A percentile compares a stretch with the other conserved stretches of the same genome.
These are phyloP conservation scores for Morus bassanus DNA, from an alignment of 2,797 vertebrate genomes.

Conservation along the genomic window DNA sequence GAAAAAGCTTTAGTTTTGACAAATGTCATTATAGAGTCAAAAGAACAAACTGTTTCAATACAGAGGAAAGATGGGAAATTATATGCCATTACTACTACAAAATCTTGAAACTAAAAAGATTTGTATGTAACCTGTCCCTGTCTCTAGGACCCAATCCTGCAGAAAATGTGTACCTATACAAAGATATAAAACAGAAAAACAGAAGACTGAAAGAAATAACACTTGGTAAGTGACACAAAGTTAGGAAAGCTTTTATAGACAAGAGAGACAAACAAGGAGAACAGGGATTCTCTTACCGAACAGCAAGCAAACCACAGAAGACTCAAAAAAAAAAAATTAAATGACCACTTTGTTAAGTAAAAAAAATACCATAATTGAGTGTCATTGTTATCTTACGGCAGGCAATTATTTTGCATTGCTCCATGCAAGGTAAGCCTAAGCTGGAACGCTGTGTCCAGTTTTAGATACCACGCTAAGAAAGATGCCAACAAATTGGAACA, in stretches of 20 bases:
- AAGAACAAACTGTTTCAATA: slow-evolving; percentile 5
- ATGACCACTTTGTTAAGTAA: background rate
- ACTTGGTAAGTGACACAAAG: background rate
- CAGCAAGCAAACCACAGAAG: background rate
- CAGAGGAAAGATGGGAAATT: background rate
- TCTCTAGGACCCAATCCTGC: background rate
- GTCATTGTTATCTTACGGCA: background rate
- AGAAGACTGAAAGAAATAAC: background rate
- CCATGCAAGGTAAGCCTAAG: background rate
- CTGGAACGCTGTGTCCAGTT: background rate
- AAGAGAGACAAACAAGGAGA: background rate
- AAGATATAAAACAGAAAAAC: background rate
- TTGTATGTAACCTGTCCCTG: background rate
- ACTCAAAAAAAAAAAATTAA: background rate
- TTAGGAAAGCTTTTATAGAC: background rate
- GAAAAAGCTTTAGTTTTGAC: slow-evolving; percentile 1
- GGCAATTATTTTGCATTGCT: background rate
- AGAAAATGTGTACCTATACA: background rate
- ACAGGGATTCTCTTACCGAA: background rate
- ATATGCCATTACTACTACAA: background rate
- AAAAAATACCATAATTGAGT: background rate
- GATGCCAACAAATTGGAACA: background rate
- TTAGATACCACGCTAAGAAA: background rate
- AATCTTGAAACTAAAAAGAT: background rate
- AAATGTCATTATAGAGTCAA: background rate